phyloP scores from a whole-genome alignment of 2,888 invertebrate species.

The Ferrisia virgata region DNA sequence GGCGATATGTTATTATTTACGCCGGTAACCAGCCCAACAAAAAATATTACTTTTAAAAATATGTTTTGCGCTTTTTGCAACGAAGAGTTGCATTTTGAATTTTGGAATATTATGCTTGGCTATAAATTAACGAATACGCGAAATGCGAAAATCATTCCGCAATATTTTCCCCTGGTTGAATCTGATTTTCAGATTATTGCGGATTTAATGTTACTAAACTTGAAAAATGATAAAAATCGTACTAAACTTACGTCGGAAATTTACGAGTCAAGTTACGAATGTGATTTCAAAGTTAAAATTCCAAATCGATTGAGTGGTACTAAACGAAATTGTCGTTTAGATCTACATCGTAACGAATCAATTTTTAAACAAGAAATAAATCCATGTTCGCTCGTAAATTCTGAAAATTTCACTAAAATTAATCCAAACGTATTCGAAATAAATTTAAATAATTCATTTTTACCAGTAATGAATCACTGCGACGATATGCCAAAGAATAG shows the following conservation, averaged over 20 bases:
- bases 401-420: not conserved
- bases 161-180: not conserved
- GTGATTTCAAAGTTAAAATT: not conserved
- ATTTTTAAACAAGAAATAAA: not conserved
- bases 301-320: not conserved
- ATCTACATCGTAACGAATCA: not conserved
- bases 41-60: conserved; percentile 11
- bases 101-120: not conserved
- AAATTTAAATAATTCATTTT: not conserved
- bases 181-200: not conserved
- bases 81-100: not conserved
- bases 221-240: not conserved
- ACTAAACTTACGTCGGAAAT: not conserved
- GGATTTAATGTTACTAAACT: not conserved
- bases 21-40: not conserved
- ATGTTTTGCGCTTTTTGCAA: not conserved
- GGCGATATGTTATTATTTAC: not conserved
- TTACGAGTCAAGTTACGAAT: not conserved
- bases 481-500: not conserved
- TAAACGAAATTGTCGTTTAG: not conserved
- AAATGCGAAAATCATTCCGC: not conserved
- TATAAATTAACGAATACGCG: not conserved
- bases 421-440: not conserved
- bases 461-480: not conserved
- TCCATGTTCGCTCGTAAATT: not conserved